Percentiles rank a stretch among this genome's conserved stretches.
Conservation (phyloP, 2,113 vertebrate species). For the Tragulus kanchil region DNA sequence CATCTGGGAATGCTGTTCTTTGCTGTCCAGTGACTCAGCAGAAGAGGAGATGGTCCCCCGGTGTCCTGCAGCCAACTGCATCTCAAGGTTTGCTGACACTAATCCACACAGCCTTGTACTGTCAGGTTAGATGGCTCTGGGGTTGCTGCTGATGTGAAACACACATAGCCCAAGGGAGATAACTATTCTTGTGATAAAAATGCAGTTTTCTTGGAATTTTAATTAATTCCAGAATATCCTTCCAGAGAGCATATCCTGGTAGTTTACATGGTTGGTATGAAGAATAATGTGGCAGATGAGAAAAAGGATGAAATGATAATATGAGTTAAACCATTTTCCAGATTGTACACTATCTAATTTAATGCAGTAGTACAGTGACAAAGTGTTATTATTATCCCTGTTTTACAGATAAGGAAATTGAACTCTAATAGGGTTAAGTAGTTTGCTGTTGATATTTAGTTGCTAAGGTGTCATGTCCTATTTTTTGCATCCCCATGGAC, state of each 20-base stretch:
- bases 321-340: slow-evolving; percentile 53
- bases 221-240: slow-evolving; percentile 65
- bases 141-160: slow-evolving; percentile 41
- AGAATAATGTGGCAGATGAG: slow-evolving; percentile 2
- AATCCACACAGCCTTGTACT: slow-evolving; percentile 69
- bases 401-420: slow-evolving; percentile 17
- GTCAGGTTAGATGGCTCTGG: slow-evolving; percentile 67
- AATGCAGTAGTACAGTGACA: not conserved
- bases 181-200: slow-evolving; percentile 64
- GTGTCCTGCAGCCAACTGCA: slow-evolving; percentile 77
- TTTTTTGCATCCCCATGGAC: not conserved
- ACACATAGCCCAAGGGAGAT: slow-evolving; percentile 25
- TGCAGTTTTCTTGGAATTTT: slow-evolving; percentile 62
- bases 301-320: slow-evolving; percentile 4
- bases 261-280: slow-evolving; percentile 28
- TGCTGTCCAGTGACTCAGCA: slow-evolving; percentile 81
- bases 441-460: not conserved
- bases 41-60: slow-evolving; percentile 80
- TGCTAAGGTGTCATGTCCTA: not conserved
- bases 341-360: slow-evolving; percentile 3
- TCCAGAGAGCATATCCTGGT: not conserved
- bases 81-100: slow-evolving; percentile 80
- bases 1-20: slow-evolving; percentile 84
- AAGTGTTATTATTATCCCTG: not conserved
- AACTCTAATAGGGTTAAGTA: not conserved